A percentile compares a stretch with the other conserved stretches of the same genome.
Evolutionary conservation across 2,113 vertebrate genomes (phyloP).

Genomic region (Vulpes lagopus): DNA sequence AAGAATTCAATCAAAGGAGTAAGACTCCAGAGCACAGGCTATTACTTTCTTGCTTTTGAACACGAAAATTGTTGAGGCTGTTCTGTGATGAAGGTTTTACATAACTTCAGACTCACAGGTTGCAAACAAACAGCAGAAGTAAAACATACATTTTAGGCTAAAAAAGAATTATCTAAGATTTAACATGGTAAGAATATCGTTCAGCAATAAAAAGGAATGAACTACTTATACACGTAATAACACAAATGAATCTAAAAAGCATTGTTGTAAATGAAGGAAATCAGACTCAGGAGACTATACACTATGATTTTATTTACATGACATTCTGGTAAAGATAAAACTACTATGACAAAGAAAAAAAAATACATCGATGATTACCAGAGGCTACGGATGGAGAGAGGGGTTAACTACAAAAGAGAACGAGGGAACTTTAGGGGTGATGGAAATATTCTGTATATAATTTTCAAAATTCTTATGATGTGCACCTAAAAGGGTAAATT

Average conservation of each 20-base stretch:
- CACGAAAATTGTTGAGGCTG: not conserved
- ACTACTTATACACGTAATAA: not conserved
- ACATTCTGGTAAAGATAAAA: constrained; percentile 10
- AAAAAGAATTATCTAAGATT: not conserved
- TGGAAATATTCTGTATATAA: constrained; percentile 3
- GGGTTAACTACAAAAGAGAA: not conserved
- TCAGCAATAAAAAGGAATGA: not conserved
- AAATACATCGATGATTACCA: not conserved
- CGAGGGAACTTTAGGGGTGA: not conserved
- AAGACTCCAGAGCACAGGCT: not conserved
- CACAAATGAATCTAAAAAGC: not conserved
- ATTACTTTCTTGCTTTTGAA: not conserved
- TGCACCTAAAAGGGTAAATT: not conserved
- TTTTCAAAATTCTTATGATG: constrained; percentile 1
- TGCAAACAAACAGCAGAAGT: constrained; percentile 7
- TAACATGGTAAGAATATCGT: not conserved
- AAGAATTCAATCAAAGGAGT: not conserved
- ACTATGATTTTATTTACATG: not conserved
- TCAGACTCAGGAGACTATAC: not conserved
- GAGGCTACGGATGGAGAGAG: not conserved
- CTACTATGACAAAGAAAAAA: not conserved
- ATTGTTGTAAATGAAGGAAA: not conserved
- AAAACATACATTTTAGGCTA: not conserved
- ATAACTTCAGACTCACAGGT: not conserved
- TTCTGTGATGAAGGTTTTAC: not conserved